Base-by-base conservation (phyloP, 2,113 vertebrate species). In the Protobothrops mucrosquamatus region DNA sequence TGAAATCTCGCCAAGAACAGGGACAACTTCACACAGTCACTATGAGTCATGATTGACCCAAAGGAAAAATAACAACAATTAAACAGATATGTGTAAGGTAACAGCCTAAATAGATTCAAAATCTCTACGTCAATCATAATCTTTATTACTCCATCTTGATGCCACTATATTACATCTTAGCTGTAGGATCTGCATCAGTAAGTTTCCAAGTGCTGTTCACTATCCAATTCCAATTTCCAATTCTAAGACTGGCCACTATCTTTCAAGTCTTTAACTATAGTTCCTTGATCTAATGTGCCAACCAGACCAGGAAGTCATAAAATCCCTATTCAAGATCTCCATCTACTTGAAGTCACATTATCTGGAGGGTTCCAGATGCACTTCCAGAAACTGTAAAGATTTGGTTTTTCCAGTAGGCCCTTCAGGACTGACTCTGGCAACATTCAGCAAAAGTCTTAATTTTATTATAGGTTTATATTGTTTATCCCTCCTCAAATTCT, bases 61-160 rank as follows among this genome's bases (percentile, higher is more conserved):
- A 74, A 34, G 69, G n/a, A 18, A n/a, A 74, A 15, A 52, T 52
- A 64, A 12, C 29, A 64, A 69, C 61, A 34, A 89, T 22, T 57
- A 23, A 43, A 52, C 24, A 87, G 15, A 52, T 54, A 54, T n/a
- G 6, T 26, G 29, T n/a, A 69, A 69, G 29, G 29, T 34, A 18
- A n/a, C 29, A n/a, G 6, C 3, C 3, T n/a, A 52, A 87, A 7
- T 92, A 94, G 96, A 97, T 93, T 95, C 95, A 89, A 95, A 94
- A 89, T 92, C 91, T 89, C 92, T 88, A 94, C 97, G 97, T 94
- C 74, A 94, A 96, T 96, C 92, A 95, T 92, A 94, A 94, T 92
- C n/a, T 74, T 74, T n/a, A 81, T 18, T 81, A 39, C n/a, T 39
- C 15, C 15, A 39, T 39, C 15, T 39, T 81, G 69, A 81, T 81